phyloP scores from a whole-genome alignment of 2,113 vertebrate genomes.

The Hiodon tergisus region DNA sequence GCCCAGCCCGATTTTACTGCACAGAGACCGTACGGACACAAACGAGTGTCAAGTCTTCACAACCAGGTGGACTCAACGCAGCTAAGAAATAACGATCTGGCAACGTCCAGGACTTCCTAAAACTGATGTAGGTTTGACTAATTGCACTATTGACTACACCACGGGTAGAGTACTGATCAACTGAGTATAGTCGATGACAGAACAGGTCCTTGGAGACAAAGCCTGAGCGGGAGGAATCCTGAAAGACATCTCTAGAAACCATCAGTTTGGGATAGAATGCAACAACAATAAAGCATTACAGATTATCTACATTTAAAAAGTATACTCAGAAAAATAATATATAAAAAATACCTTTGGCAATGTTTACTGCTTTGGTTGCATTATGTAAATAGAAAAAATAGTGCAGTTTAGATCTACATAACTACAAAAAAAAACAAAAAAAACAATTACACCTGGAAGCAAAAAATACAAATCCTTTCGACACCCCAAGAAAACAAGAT shows the following conservation, averaged over 20 bases:
- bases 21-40: not conserved
- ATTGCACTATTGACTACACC: not conserved
- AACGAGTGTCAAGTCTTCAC: not conserved
- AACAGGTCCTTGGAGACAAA: slow-evolving; percentile 58
- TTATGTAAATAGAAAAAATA: slow-evolving; percentile 45
- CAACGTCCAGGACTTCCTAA: not conserved
- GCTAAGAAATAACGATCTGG: not conserved
- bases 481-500: slow-evolving; percentile 93
- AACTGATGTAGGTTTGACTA: not conserved
- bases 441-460: slow-evolving; percentile 78
- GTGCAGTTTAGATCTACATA: slow-evolving; percentile 40
- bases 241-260: slow-evolving; percentile 66
- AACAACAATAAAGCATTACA: slow-evolving; percentile 42
- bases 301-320: slow-evolving; percentile 23
- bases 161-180: not conserved
- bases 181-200: slow-evolving; percentile 31
- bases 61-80: not conserved
- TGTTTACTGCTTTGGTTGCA: slow-evolving; percentile 50
- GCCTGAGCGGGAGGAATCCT: slow-evolving; percentile 58
- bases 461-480: slow-evolving; percentile 99
- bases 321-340: slow-evolving; percentile 21
- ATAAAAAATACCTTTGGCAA: slow-evolving; percentile 34
- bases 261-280: slow-evolving; percentile 51
- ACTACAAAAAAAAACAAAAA: slow-evolving; percentile 38
- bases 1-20: not conserved